A percentile compares a stretch with the other conserved stretches of the same genome.
Evolutionary conservation across 2,888 invertebrate species (phyloP).

Genomic region (Torymus auratus): DNA sequence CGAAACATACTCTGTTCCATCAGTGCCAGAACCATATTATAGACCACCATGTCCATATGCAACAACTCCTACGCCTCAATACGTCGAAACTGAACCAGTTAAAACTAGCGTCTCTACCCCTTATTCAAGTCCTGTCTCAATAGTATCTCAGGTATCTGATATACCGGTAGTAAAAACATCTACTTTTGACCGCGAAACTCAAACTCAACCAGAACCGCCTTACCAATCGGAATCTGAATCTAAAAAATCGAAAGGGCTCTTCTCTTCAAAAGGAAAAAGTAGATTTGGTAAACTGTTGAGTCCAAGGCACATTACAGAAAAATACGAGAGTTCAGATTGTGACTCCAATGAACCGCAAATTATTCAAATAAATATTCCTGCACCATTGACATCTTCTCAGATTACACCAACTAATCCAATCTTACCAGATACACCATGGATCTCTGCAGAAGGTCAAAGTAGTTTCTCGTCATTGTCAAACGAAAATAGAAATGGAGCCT

Average conservation of each 20-base stretch:
- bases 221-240: not conserved
- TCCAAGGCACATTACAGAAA: conserved; percentile 20
- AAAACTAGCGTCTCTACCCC: too few species aligned
- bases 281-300: conserved; percentile 25
- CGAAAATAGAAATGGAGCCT: too few species aligned
- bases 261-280: conserved; percentile 17
- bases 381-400: not conserved
- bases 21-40: too few species aligned
- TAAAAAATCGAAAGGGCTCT: not conserved
- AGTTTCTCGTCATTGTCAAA: not conserved
- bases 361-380: conserved; percentile 25
- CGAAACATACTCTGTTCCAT: too few species aligned
- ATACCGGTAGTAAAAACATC: too few species aligned
- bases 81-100: too few species aligned
- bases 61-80: too few species aligned
- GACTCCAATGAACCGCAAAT: not conserved
- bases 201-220: too few species aligned
- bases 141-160: too few species aligned
- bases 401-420: not conserved
- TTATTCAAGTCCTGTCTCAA: too few species aligned
- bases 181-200: too few species aligned
- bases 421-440: not conserved
- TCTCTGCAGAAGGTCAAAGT: not conserved
- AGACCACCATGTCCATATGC: too few species aligned
- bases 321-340: not conserved